Evolutionary conservation across 2,113 vertebrate species (phyloP).

Genomic region (Ailurus styani): DNA sequence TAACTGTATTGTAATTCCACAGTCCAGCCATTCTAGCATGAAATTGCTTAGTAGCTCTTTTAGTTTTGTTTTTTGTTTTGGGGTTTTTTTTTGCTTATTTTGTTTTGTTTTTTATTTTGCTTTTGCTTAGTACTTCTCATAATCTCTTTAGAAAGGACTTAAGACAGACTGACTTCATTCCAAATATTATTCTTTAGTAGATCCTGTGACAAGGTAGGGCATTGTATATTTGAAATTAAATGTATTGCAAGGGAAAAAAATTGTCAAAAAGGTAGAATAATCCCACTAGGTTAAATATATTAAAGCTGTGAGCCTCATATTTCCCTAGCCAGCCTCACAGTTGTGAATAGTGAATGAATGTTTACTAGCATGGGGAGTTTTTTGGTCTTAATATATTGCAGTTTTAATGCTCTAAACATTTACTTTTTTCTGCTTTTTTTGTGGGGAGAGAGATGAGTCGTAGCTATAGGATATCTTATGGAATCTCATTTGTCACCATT

Average conservation of each 20-base stretch:
- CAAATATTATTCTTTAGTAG: background rate
- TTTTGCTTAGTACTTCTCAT: background rate
- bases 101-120: too few species aligned
- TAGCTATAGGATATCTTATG: background rate
- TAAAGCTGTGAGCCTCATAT: background rate
- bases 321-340: background rate
- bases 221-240: background rate
- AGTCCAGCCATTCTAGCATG: background rate
- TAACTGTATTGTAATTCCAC: conserved; percentile 14
- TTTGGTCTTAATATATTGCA: background rate
- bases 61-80: too few species aligned
- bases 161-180: background rate
- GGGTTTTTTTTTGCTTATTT: too few species aligned
- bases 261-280: background rate
- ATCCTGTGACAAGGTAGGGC: background rate
- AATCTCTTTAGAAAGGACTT: conserved; percentile 35
- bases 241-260: background rate
- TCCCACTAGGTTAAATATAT: background rate
- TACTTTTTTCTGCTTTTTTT: background rate
- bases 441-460: background rate
- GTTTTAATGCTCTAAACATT: conserved; percentile 14
- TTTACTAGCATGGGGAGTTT: background rate
- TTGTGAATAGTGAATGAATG: background rate
- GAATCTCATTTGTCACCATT: background rate
- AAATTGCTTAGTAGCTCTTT: background rate